Evolutionary conservation across 1,140 invertebrate genomes (phyloP).

Genomic region (Copidosoma floridanum): DNA sequence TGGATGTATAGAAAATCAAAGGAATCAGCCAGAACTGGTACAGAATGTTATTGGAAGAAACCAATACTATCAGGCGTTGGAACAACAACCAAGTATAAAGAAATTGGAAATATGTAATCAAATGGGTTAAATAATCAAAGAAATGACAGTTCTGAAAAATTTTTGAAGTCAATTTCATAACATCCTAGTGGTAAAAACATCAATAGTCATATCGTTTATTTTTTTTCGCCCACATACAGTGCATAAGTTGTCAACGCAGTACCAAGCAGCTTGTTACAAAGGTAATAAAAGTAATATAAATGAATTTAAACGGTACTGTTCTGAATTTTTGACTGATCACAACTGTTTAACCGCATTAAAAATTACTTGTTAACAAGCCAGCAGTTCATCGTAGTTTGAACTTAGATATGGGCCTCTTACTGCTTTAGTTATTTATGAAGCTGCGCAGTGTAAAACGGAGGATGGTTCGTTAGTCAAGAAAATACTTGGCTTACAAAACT

Average conservation of each 20-base stretch:
- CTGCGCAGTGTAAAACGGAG: conserved; percentile 35
- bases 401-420: conserved; percentile 41
- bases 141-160: neutral
- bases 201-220: conserved; percentile 19
- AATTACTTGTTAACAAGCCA: conserved; percentile 15
- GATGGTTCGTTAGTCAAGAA: conserved; percentile 32
- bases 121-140: neutral
- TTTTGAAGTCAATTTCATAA: neutral
- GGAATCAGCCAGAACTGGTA: conserved; percentile 38
- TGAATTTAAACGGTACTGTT: neutral
- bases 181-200: neutral
- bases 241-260: neutral
- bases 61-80: conserved; percentile 25
- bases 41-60: conserved; percentile 45
- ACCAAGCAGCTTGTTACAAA: neutral
- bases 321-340: neutral
- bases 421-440: conserved; percentile 41
- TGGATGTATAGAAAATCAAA: conserved; percentile 44
- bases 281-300: neutral
- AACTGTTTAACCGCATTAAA: neutral
- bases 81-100: neutral
- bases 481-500: conserved; percentile 31
- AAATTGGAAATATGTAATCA: neutral
- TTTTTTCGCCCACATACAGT: neutral
- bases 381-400: conserved; percentile 32